phyloP scores from a whole-genome alignment of 1,140 invertebrate genomes.

The Hestina assimilis region DNA sequence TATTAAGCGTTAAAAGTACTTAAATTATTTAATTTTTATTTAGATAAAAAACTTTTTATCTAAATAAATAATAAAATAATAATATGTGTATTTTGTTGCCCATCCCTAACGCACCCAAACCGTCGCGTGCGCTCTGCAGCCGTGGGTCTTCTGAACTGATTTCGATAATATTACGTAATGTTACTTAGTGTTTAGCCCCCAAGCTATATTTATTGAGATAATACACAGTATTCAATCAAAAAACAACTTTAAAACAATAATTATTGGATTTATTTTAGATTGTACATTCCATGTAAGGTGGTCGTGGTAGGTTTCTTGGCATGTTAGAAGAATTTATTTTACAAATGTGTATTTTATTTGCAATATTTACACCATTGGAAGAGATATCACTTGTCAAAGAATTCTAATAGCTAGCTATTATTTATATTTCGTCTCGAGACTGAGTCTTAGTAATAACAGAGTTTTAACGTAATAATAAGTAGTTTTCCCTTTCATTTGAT shows the following conservation, averaged over 20 bases:
- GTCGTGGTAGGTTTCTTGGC: conserved; percentile 4
- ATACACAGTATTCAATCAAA: conserved; percentile 1
- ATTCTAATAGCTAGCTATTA: too few relatives aligned
- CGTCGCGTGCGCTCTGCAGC: conserved; percentile 19
- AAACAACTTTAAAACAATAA: background rate
- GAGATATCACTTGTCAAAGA: too few relatives aligned
- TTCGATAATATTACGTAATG: conserved; percentile 26
- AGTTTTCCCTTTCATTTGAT: too few relatives aligned
- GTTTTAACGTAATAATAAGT: too few relatives aligned
- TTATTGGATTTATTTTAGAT: background rate
- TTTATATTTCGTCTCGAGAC: too few relatives aligned
- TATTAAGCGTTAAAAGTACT: too few relatives aligned
- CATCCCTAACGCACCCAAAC: conserved; percentile 13
- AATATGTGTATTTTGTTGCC: too few relatives aligned
- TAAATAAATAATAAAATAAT: too few relatives aligned
- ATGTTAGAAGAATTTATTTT: background rate
- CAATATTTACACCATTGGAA: background rate
- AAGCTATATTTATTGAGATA: conserved; percentile 12
- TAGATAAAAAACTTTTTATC: too few relatives aligned
- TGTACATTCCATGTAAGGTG: background rate
- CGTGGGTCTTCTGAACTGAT: conserved; percentile 22
- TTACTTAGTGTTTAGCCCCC: conserved; percentile 18
- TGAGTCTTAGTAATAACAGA: too few relatives aligned
- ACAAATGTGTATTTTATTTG: background rate
- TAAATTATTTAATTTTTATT: too few relatives aligned